Conservation (phyloP, 2,797 vertebrate genomes). For the Coracias cyanogaster region DNA sequence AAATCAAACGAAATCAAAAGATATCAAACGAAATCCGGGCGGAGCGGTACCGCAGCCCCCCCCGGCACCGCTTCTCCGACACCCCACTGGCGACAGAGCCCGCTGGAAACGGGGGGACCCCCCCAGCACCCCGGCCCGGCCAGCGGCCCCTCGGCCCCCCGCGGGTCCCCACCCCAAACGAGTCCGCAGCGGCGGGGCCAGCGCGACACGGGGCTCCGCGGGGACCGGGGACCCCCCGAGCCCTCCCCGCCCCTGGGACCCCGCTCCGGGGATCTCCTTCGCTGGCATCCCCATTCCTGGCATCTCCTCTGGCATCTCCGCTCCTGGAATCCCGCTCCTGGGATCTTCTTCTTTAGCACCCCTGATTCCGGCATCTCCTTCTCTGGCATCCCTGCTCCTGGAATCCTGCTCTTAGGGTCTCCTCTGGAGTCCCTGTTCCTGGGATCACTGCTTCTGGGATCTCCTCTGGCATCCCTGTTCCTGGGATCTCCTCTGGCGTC, state of each 20-base stretch:
- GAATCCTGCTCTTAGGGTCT: background rate
- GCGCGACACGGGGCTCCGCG: fast-evolving
- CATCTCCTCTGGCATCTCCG: background rate
- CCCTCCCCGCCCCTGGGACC: background rate
- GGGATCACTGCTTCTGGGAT: no score
- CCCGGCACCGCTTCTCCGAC: fast-evolving
- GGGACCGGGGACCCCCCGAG: no score
- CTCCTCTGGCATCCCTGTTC: no score
- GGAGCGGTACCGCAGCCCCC: fast-evolving
- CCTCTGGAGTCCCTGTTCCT: no score
- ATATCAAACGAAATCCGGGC: background rate
- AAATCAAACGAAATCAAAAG: background rate
- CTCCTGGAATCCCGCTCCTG: background rate
- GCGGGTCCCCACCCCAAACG: background rate
- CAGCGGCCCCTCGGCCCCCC: fast-evolving
- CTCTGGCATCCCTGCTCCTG: no score
- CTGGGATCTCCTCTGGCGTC: no score
- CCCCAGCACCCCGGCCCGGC: no score
- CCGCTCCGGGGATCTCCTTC: background rate
- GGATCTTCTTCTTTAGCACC: background rate
- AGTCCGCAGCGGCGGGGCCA: fast-evolving
- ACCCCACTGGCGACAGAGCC: fast-evolving
- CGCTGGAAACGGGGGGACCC: fast-evolving
- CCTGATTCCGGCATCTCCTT: background rate
- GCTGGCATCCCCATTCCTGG: background rate